These are phyloP conservation scores for Gallinago jamesoni DNA, from an alignment of 2,113 vertebrate species.

Conservation along the genomic window DNA sequence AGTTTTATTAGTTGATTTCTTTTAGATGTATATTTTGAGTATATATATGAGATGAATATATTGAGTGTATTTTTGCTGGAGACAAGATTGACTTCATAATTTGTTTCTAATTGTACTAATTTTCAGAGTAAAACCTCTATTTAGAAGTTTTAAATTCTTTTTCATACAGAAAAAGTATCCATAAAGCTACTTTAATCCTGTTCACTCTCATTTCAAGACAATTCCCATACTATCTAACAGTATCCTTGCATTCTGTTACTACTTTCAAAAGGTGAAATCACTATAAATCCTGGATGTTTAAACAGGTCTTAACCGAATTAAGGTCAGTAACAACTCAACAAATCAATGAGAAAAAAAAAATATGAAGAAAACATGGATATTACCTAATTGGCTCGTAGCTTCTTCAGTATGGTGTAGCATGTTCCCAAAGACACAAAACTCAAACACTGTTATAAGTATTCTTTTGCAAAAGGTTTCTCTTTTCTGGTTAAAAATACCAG, in stretches of 20 bases:
- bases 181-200: background rate
- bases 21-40: background rate
- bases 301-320: background rate
- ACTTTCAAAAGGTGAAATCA: background rate
- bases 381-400: background rate
- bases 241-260: background rate
- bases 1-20: background rate
- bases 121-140: background rate
- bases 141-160: background rate
- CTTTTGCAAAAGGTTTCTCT: background rate
- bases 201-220: background rate
- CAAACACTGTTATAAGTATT: background rate
- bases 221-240: background rate
- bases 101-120: background rate
- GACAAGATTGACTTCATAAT: background rate
- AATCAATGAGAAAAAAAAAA: background rate
- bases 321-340: background rate
- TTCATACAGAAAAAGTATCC: background rate
- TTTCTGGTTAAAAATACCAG: background rate
- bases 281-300: background rate
- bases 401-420: background rate
- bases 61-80: background rate
- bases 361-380: background rate
- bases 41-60: too few species aligned
- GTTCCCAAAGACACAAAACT: background rate